phyloP scores from a whole-genome alignment of 2,888 invertebrate species.

The Callosobruchus maculatus region DNA sequence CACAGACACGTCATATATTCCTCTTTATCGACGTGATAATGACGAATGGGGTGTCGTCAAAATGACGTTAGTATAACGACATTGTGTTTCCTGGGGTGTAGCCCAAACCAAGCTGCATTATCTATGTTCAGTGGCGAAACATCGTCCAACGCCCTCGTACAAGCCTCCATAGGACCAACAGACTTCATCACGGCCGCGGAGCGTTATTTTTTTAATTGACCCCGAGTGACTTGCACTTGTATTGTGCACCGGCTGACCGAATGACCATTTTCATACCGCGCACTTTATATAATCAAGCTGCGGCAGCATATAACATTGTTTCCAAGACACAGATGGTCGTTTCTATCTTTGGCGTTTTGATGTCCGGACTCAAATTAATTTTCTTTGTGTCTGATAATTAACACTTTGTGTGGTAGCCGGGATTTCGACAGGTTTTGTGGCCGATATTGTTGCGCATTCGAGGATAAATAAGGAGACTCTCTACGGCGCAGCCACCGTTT shows the following conservation, averaged over 20 bases:
- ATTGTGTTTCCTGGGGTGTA: too few relatives aligned
- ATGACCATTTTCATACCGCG: conserved; percentile 5
- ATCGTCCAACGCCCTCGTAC: not conserved
- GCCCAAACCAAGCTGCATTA: too few relatives aligned
- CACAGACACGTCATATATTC: too few relatives aligned
- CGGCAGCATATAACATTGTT: not conserved
- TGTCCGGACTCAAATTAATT: not conserved
- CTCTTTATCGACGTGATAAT: too few relatives aligned
- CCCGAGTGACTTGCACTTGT: conserved; percentile 19
- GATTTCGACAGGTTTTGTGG: not conserved
- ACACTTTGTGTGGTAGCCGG: not conserved
- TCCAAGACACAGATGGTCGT: not conserved
- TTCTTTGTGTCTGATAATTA: not conserved
- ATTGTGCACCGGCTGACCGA: conserved; percentile 12
- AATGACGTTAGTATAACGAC: too few relatives aligned
- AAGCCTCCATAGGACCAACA: not conserved
- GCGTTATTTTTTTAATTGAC: conserved; percentile 21
- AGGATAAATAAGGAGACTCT: not conserved
- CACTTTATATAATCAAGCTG: not conserved
- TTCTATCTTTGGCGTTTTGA: not conserved
- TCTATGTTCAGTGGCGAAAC: too few relatives aligned
- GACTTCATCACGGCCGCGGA: conserved; percentile 12
- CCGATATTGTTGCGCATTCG: not conserved
- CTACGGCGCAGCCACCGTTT: not conserved
- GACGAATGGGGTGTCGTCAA: too few relatives aligned